phyloP scores from a whole-genome alignment of 2,113 vertebrate genomes.

The Loxodonta africana region DNA sequence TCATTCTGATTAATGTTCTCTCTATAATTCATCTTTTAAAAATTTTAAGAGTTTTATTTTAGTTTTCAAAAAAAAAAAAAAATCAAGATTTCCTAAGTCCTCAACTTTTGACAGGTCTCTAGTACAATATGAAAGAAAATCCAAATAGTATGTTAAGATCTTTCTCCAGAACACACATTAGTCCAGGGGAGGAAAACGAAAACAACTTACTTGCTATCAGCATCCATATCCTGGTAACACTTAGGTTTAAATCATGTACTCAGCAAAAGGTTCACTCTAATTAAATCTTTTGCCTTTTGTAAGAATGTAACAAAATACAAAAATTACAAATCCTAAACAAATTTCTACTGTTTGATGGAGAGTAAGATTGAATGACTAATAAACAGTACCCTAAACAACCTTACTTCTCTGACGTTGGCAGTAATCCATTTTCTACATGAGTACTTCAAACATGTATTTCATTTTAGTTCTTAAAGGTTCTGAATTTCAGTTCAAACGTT shows the following conservation, averaged over 20 bases:
- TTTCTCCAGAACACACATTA: background rate
- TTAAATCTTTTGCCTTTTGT: conserved; percentile 40
- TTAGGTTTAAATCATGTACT: conserved; percentile 44
- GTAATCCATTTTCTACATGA: background rate
- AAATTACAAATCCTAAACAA: conserved; percentile 15
- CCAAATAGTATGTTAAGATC: background rate
- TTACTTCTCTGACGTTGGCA: background rate
- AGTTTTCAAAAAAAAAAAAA: background rate
- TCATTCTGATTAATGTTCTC: conserved; percentile 46
- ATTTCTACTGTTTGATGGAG: conserved; percentile 46
- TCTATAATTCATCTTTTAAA: background rate
- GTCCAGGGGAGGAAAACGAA: conserved; percentile 15
- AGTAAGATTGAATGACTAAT: conserved; percentile 33
- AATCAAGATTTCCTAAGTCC: background rate
- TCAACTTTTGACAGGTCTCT: background rate
- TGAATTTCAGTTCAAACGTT: conserved; percentile 4
- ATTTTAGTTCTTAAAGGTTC: background rate
- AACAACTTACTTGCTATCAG: conserved; percentile 15
- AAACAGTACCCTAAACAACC: background rate
- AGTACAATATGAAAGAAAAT: conserved; percentile 6
- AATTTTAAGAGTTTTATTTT: background rate
- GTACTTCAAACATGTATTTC: background rate
- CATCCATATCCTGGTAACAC: background rate
- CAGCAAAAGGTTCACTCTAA: conserved; percentile 2
- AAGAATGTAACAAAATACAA: background rate